Base-by-base conservation (phyloP, 35 echinoderm and acorn worm species). In the Acanthaster planci region DNA sequence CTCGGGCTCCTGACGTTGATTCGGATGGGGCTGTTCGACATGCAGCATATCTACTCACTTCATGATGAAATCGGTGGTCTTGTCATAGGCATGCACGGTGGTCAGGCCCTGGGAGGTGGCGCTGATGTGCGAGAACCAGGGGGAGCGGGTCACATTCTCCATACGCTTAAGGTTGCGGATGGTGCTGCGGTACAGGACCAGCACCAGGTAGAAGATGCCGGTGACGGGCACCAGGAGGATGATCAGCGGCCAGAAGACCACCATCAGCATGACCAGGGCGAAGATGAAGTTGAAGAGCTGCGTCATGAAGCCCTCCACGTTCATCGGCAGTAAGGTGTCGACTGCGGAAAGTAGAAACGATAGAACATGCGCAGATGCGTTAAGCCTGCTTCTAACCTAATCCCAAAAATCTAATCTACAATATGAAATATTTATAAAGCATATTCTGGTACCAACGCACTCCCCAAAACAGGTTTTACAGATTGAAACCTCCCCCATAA, bases 41-140 rank as follows among this genome's bases (percentile, higher is more conserved):
- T n/a, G n/a, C n/a, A n/a, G n/a, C n/a, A 19, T 67, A 31, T 67
- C 59, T 8, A 76, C 85, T 83, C 58, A 99, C 96, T 68, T 91
- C 17, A 78, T 22, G 35, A 88, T 91, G 50, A 99, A 92, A 16
- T 99, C 96, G 8, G 79, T 51, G 0, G 88, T 93, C 78, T 99
- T 99, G 8, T 89, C 78, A 67, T 94, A 99, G 37, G 96, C 96
- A 40, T 94, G 96, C 32, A 99, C 89, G 14, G 96, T 91, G 27
- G 96, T 35, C 22, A 99, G 83, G 8, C 96, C 96, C 38, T 90
- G 89, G 51, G 87, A 92, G 1, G 96, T 92, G 14, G 96, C 92
- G 18, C 84, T 84, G 67, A 99, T 99, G 79, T 99, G 96, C 7
- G 96, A 99, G 78, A 94, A 99, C 92, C 92, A 99, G 0, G 96